A percentile compares a stretch with the other conserved stretches of the same genome.
Conservation (phyloP, 2,888 invertebrate species). For the Caenorhabditis sp. region DNA sequence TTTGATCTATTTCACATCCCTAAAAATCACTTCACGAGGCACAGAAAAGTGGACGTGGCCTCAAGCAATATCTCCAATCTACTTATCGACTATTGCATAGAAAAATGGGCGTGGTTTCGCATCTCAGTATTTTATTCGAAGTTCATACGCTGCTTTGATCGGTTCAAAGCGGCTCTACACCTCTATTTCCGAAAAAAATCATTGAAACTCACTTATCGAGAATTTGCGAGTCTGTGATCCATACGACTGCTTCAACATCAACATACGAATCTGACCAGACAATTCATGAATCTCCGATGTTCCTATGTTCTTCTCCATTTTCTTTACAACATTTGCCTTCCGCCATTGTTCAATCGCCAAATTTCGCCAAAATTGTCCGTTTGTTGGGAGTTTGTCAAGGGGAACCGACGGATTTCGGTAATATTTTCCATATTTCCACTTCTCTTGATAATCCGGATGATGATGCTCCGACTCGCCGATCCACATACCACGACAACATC, state of each 20-base stretch:
- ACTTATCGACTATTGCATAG: too few relatives aligned
- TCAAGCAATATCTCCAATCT: too few relatives aligned
- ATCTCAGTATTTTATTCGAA: too few relatives aligned
- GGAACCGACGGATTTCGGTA: constrained; percentile 68
- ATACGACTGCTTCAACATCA: constrained; percentile 34
- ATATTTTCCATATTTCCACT: constrained; percentile 43
- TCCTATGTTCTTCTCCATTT: constrained; percentile 14
- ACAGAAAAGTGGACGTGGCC: too few relatives aligned
- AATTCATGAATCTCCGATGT: constrained; percentile 28
- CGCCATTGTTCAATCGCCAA: constrained; percentile 51
- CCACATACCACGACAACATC: constrained; percentile 47
- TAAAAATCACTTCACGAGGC: too few relatives aligned
- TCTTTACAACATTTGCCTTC: constrained; percentile 35
- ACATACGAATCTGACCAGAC: constrained; percentile 34
- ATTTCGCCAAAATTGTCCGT: constrained; percentile 45
- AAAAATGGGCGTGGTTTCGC: too few relatives aligned
- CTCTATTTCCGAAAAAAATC: too few relatives aligned
- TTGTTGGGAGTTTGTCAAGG: constrained; percentile 39
- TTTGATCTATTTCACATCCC: too few relatives aligned
- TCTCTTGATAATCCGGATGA: constrained; percentile 57
- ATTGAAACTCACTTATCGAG: not conserved
- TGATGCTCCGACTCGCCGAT: constrained; percentile 36
- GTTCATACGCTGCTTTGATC: too few relatives aligned
- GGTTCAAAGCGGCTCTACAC: too few relatives aligned
- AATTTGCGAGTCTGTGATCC: constrained; percentile 5